Percentiles rank a stretch among this genome's conserved stretches.
These are phyloP conservation scores for Strix aluco DNA, from an alignment of 2,113 vertebrate species.

Conservation along the genomic window DNA sequence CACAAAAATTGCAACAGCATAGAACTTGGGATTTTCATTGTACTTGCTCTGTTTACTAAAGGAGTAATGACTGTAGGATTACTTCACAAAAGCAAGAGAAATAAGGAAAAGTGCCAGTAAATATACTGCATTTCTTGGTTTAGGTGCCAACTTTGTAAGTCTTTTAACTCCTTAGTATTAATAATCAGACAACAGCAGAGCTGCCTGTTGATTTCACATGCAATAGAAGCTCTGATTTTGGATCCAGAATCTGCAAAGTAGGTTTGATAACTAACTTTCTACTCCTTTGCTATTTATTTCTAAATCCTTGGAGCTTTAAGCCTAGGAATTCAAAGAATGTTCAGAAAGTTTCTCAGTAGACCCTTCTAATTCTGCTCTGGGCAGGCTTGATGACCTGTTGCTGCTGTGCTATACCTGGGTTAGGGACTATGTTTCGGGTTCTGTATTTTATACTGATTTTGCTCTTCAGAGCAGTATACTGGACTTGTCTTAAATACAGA, in stretches of 20 bases:
- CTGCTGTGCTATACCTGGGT: background rate
- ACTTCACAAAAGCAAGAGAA: background rate
- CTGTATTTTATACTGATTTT: background rate
- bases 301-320: background rate
- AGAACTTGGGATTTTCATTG: background rate
- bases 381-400: background rate
- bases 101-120: background rate
- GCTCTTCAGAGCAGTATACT: background rate
- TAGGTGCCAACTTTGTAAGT: background rate
- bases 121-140: background rate
- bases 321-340: background rate
- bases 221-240: conserved; percentile 93
- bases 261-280: conserved; percentile 11
- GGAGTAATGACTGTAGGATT: background rate
- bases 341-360: background rate
- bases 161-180: conserved; percentile 56
- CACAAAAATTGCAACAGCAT: background rate
- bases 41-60: background rate
- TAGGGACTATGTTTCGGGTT: background rate
- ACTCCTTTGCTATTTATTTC: background rate
- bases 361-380: background rate
- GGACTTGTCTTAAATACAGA: background rate
- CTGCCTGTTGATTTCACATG: conserved; percentile 92
- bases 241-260: conserved; percentile 94
- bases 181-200: conserved; percentile 92